phyloP scores from a whole-genome alignment of 2,888 invertebrate species.

The Ceraclea dissimilis region DNA sequence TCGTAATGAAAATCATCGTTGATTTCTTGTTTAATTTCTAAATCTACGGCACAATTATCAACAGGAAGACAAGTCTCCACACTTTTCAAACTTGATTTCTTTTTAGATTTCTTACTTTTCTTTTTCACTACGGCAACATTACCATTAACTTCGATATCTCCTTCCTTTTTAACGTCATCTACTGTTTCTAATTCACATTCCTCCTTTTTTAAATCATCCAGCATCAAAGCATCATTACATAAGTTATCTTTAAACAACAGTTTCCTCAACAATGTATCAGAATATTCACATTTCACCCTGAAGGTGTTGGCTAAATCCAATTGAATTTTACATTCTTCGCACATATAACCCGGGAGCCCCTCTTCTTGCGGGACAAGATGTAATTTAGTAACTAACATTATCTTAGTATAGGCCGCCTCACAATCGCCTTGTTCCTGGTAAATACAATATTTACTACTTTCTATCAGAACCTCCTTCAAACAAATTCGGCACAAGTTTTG shows the following conservation, averaged over 20 bases:
- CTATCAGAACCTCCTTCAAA: not conserved
- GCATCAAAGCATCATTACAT: not conserved
- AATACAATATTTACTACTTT: no score
- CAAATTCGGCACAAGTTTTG: conserved; percentile 6
- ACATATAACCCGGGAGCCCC: conserved; percentile 4
- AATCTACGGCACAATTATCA: not conserved
- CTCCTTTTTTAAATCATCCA: not conserved
- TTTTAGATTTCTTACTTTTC: not conserved
- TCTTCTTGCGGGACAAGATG: not conserved
- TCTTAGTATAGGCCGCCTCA: not conserved
- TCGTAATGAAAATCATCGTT: not conserved
- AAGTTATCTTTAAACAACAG: not conserved
- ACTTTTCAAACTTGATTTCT: not conserved
- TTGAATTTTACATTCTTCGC: conserved; percentile 1
- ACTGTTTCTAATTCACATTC: not conserved
- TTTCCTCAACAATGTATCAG: conserved; percentile 5
- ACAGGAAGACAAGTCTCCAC: not conserved
- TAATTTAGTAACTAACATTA: not conserved
- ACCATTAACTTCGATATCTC: not conserved
- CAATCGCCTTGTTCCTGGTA: not conserved
- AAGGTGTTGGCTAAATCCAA: conserved; percentile 2
- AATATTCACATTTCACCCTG: conserved; percentile 6
- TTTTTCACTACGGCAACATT: not conserved
- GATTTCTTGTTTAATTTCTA: not conserved
- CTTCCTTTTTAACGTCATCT: not conserved